Base-by-base conservation (phyloP, 2,113 vertebrate species). In the Parus major region DNA sequence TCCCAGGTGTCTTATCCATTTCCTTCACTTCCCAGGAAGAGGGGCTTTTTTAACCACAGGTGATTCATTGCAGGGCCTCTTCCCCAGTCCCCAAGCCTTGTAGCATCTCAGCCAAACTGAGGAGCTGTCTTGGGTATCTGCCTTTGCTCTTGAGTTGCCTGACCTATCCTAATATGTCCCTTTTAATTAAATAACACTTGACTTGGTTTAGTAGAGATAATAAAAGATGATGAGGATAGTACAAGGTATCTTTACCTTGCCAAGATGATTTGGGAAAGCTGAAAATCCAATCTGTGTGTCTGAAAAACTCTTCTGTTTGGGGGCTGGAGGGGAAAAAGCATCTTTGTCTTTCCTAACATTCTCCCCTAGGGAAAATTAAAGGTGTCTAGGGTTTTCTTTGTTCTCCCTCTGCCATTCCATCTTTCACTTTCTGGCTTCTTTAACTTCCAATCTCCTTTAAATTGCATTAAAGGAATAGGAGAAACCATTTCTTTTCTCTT, bases 401-500 rank as follows among this genome's bases (percentile, higher is more conserved):
- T 73, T 83, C 77, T 87, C 44, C 36, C 24, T 82, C 65, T 93
- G 52, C 79, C 39, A 72, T 64, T 27, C 47, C 33, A 79, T 65
- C 93, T 95, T 96, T 93, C 78, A 89, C 87, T 85, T 89, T 96
- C 66, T 95, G 68, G 35, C 90, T 95, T 94, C 66, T 87, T 86
- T 94, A 97, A 57, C 63, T 96, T 91, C 86, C 93, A 96, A 61
- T 95, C 44, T 94, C 52, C 82, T 94, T 96, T 95, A 96, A 93
- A 97, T 95, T 96, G 76, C 77, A 91, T 93, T 96, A 97, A 92
- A 95, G 36, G 61, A 86, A 87, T 81, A 88, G 39, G 47, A 91
- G 79, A 91, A 92, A 89, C 56, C 55, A 29, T 75, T 96, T 84
- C 52, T 95, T 93, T 91, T 88, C 55, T 82, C 29, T 70, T 86